Evolutionary conservation across 2,113 vertebrate genomes (phyloP).

Genomic region (Kryptolebias marmoratus): DNA sequence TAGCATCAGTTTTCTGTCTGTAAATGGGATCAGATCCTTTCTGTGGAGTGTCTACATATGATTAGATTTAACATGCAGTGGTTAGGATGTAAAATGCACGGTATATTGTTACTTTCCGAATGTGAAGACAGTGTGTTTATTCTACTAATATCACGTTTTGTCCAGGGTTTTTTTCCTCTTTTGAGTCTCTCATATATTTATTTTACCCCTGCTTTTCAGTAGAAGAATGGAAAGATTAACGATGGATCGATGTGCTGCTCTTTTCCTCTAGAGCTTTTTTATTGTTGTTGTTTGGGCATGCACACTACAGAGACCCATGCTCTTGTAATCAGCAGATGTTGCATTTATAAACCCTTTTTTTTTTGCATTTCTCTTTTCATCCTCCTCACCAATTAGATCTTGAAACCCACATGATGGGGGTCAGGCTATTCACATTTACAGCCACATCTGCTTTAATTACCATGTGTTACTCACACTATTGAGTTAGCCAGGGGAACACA

Average conservation of each 20-base stretch:
- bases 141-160: background rate
- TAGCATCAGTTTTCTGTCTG: too few relatives aligned
- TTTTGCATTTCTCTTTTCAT: background rate
- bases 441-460: slow-evolving; percentile 63
- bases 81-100: too few relatives aligned
- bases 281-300: slow-evolving; percentile 5
- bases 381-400: slow-evolving; percentile 33
- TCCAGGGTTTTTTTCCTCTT: background rate
- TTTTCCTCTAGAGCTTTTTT: slow-evolving; percentile 10
- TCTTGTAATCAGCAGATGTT: background rate
- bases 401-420: slow-evolving; percentile 22
- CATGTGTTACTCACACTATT: slow-evolving; percentile 49
- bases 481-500: slow-evolving; percentile 1
- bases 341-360: slow-evolving; percentile 4
- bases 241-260: slow-evolving; percentile 39
- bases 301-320: background rate
- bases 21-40: too few relatives aligned
- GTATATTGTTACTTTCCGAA: too few relatives aligned
- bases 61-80: too few relatives aligned
- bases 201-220: slow-evolving; percentile 25
- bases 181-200: background rate
- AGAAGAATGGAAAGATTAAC: slow-evolving; percentile 34
- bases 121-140: background rate
- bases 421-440: slow-evolving; percentile 44
- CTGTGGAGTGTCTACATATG: too few relatives aligned